Evolutionary conservation across 2,888 invertebrate genomes (phyloP).

Genomic region (Sthenelais limicola): DNA sequence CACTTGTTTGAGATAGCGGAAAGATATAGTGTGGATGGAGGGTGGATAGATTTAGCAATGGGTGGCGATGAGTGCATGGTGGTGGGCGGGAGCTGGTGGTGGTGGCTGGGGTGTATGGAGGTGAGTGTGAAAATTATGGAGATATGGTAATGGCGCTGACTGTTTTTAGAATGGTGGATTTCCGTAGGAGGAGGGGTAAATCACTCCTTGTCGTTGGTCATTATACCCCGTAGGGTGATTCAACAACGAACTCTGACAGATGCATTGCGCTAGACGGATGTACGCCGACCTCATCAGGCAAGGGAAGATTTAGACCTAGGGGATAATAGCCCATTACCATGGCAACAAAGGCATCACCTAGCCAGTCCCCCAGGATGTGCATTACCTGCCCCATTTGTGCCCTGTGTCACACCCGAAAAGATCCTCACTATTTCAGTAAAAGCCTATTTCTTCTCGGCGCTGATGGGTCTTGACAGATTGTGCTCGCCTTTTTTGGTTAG

Average conservation of each 20-base stretch:
- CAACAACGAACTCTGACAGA: neutral
- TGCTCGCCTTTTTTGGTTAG: too few species aligned
- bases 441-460: too few species aligned
- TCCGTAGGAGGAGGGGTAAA: too few species aligned
- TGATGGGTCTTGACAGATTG: too few species aligned
- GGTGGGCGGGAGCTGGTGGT: neutral
- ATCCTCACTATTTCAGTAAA: constrained; percentile 28
- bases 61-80: neutral
- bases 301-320: neutral
- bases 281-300: too few species aligned
- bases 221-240: constrained; percentile 25
- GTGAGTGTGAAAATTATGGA: neutral
- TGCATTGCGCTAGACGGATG: neutral
- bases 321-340: constrained; percentile 20
- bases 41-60: neutral
- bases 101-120: neutral
- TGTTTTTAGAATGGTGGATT: too few species aligned
- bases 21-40: neutral
- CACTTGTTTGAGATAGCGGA: too few species aligned
- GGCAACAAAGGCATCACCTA: neutral
- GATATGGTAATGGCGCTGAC: constrained; percentile 8
- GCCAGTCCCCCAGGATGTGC: neutral
- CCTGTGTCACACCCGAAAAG: constrained; percentile 12
- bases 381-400: constrained; percentile 10
- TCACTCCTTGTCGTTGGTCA: too few species aligned